Percentiles rank a stretch among this genome's conserved stretches.
Conservation (phyloP, 2,888 invertebrate species). For the Cheilosia urbana region DNA sequence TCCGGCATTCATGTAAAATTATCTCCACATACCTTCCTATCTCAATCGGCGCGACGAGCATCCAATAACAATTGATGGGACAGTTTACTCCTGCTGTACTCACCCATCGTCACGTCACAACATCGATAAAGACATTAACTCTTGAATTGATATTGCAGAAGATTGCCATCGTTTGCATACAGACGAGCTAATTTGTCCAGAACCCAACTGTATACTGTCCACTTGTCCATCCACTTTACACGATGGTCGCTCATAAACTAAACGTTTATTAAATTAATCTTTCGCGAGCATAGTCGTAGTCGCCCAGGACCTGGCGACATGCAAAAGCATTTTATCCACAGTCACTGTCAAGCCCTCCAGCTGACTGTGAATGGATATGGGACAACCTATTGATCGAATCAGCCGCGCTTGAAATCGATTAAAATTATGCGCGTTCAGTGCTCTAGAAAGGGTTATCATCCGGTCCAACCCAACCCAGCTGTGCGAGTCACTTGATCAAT, state of each 20-base stretch:
- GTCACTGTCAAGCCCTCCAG: slow-evolving; percentile 14
- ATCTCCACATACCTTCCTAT: not conserved
- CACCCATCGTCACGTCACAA: slow-evolving; percentile 55
- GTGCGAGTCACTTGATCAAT: slow-evolving; percentile 56
- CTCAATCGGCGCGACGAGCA: slow-evolving; percentile 14
- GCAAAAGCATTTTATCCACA: slow-evolving; percentile 23
- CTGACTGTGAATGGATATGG: not conserved
- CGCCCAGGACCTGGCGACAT: slow-evolving; percentile 16
- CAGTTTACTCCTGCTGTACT: slow-evolving; percentile 46
- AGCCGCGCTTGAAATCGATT: slow-evolving; percentile 54
- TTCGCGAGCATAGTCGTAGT: not conserved
- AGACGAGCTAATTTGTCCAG: slow-evolving; percentile 4
- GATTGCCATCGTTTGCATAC: slow-evolving; percentile 57
- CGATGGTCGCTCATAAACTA: slow-evolving; percentile 41
- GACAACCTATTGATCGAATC: not conserved
- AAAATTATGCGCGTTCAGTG: slow-evolving; percentile 38
- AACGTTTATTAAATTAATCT: slow-evolving; percentile 65
- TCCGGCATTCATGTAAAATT: slow-evolving; percentile 21
- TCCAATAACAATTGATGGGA: slow-evolving; percentile 42
- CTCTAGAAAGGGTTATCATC: slow-evolving; percentile 45
- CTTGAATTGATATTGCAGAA: slow-evolving; percentile 49
- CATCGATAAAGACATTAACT: slow-evolving; percentile 62
- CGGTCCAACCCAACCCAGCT: slow-evolving; percentile 34
- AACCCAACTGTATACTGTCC: not conserved
- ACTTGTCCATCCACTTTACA: not conserved